Conservation (phyloP, 2,113 vertebrate species). For the Actenoides hombroni region DNA sequence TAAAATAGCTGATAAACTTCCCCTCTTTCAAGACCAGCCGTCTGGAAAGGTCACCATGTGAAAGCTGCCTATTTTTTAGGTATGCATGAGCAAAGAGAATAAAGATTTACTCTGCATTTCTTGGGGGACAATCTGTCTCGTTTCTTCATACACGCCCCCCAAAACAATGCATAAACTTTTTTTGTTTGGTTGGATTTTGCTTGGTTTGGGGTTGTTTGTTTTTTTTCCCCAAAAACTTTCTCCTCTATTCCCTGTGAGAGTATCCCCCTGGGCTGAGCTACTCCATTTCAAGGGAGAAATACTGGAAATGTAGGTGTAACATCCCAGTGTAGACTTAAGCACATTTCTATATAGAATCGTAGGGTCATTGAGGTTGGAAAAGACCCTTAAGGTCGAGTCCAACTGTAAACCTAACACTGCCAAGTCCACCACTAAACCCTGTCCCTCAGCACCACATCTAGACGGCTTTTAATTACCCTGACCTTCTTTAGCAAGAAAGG, state of each 20-base stretch:
- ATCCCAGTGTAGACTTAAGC: not conserved
- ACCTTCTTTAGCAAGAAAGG: not conserved
- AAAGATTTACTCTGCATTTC: not conserved
- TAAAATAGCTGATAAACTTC: not conserved
- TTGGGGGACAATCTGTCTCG: not conserved
- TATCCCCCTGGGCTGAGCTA: not conserved
- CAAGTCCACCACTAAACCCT: accelerated
- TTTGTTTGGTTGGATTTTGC: not conserved
- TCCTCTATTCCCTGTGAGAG: not conserved
- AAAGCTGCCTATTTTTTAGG: not conserved
- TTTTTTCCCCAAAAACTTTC: too few species aligned
- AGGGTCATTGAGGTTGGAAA: not conserved
- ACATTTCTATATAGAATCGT: not conserved
- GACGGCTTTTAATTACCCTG: accelerated
- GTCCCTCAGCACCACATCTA: not conserved
- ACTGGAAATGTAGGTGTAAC: not conserved
- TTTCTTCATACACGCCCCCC: not conserved
- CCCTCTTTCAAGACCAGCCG: not conserved
- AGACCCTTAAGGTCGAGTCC: not conserved
- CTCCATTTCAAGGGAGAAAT: not conserved
- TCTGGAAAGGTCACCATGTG: not conserved
- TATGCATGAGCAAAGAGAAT: not conserved
- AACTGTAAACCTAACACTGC: accelerated
- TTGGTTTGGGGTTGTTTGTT: not conserved
- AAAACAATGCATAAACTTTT: not conserved